Percentiles rank a stretch among this genome's conserved stretches.
phyloP scores from a whole-genome alignment of 2,797 vertebrate genomes.

The Platyrinchus mystaceus region DNA sequence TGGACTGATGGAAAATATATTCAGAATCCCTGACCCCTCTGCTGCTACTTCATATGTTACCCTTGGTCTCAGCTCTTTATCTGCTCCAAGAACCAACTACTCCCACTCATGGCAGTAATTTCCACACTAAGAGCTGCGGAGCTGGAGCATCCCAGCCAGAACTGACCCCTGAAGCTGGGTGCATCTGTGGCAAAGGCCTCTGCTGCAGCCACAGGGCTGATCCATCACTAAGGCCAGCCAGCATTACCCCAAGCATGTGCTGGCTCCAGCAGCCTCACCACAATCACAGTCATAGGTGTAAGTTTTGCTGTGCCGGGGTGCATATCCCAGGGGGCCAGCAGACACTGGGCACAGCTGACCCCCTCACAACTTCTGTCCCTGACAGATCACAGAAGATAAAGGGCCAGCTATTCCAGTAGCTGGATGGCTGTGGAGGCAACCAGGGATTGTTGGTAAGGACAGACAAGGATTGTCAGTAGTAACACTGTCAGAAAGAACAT shows the following conservation, averaged over 20 bases:
- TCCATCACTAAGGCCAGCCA: background rate
- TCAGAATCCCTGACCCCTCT: background rate
- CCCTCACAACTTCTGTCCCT: background rate
- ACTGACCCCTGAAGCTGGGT: accelerated
- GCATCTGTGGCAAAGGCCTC: background rate
- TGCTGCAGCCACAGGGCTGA: background rate
- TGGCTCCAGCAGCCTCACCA: background rate
- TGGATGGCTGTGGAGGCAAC: background rate
- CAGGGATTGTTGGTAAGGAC: background rate
- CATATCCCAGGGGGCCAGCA: background rate
- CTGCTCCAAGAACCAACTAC: accelerated
- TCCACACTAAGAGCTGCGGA: accelerated
- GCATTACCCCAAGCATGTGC: accelerated
- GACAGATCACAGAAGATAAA: background rate
- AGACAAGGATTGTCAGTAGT: background rate
- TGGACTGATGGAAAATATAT: background rate
- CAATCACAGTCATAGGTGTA: accelerated
- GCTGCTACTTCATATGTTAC: background rate
- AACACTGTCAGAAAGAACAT: background rate
- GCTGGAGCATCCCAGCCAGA: accelerated
- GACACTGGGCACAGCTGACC: background rate
- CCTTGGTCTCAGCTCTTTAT: background rate
- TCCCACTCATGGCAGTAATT: accelerated
- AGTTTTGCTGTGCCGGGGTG: background rate
- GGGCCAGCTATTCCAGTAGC: background rate